Evolutionary conservation across 2,797 vertebrate genomes (phyloP), one percentile per base, ranked within the genome.

Genomic region (Falco berigora): DNA sequence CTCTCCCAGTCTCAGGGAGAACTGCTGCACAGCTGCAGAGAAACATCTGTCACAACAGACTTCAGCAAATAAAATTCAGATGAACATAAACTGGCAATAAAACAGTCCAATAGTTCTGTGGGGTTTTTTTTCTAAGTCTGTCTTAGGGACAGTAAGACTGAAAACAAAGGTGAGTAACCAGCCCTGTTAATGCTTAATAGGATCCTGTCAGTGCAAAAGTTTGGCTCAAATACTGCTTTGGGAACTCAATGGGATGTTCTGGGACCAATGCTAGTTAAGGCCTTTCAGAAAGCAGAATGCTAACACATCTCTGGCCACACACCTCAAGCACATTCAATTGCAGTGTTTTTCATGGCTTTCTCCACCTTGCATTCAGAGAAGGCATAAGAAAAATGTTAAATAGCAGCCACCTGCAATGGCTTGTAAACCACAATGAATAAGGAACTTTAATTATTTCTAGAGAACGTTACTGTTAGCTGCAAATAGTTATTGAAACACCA

Each of bases 1-100:
- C 7, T 58, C n/a, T 81, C 21, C 8, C 28, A 34, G 0, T 62
- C 22, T 66, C 32, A n/a, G 5, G 4, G 7, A 30, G 1, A 75
- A 15, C 13, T 52, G 10, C 68, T 83, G 38, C 76, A 88, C 23
- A 79, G 30, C 9, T 82, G 30, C 34, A 82, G 28, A 76, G 19
- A 49, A 73, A 55, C 5, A 42, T 71, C 23, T 77, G 18, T 14
- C 27, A 24, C 28, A n/a, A 28, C 4, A 56, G 8, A 36, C 13
- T 77, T 64, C 34, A 68, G 42, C 15, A 78, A 58, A 53, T 24
- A 77, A 66, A 83, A 67, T 5, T 21, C 18, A 76, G n/a, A 36
- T 47, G 10, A 76, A 30, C 0, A 0, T 52, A 73, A 67, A 2
- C 3, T 58, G 10, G 5, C 44, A 81, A 42, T 32, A 66, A n/a